A percentile compares a stretch with the other conserved stretches of the same genome.
These are phyloP conservation scores for Mechanitis mazaeus DNA, from an alignment of 2,888 invertebrate genomes.

Conservation along the genomic window DNA sequence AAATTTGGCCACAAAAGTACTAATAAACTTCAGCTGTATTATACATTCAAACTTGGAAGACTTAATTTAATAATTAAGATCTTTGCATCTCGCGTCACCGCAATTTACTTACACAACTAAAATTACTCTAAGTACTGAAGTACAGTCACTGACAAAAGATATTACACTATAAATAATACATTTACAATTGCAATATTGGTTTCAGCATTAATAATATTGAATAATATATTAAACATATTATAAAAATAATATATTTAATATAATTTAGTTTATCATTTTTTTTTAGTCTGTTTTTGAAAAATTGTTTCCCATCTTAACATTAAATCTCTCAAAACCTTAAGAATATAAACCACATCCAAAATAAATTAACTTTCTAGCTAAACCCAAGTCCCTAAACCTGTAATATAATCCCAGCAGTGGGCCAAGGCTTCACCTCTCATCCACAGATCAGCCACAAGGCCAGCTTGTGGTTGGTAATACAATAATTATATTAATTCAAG, in stretches of 20 bases:
- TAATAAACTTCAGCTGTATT: background rate
- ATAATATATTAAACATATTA: no score
- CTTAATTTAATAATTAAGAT: slow-evolving; percentile 23
- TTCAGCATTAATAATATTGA: no score
- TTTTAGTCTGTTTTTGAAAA: no score
- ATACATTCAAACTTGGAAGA: background rate
- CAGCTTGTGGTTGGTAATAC: slow-evolving; percentile 21
- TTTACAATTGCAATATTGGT: no score
- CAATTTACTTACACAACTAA: slow-evolving; percentile 22
- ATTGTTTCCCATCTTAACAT: no score
- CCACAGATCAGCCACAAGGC: slow-evolving; percentile 27
- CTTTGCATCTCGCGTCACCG: slow-evolving; percentile 12
- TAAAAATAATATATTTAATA: no score
- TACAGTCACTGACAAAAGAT: slow-evolving; percentile 2
- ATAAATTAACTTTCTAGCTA: background rate
- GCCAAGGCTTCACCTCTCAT: slow-evolving; percentile 23
- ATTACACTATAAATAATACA: no score
- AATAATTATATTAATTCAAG: slow-evolving; percentile 23
- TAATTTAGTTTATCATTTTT: no score
- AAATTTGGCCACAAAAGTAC: no score
- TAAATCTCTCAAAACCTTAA: no score
- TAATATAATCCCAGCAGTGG: slow-evolving; percentile 16
- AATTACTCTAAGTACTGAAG: slow-evolving; percentile 20
- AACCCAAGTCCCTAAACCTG: background rate
- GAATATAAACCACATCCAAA: no score